phyloP scores from a whole-genome alignment of 2,888 invertebrate genomes.

The Blera fallax region DNA sequence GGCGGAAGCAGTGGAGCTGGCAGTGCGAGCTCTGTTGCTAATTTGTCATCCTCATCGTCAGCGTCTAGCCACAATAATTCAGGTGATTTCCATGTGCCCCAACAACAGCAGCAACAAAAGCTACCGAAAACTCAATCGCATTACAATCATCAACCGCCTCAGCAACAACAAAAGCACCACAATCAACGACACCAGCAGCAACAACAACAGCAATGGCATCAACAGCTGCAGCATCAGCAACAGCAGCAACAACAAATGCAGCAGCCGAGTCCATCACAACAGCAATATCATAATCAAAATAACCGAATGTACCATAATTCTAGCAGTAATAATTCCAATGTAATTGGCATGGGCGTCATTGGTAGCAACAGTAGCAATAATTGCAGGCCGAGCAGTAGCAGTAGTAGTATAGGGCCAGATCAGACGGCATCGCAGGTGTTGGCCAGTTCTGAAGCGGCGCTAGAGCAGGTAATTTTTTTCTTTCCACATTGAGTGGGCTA shows the following conservation, averaged over 20 bases:
- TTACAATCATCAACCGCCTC: constrained; percentile 73
- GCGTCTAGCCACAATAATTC: constrained; percentile 76
- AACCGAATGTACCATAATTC: constrained; percentile 69
- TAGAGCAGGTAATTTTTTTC: constrained; percentile 77
- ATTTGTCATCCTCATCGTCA: constrained; percentile 74
- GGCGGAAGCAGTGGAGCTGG: constrained; percentile 74
- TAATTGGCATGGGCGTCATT: constrained; percentile 47
- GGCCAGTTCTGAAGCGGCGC: constrained; percentile 78
- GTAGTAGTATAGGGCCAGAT: constrained; percentile 71
- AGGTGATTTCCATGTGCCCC: constrained; percentile 73
- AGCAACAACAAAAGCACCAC: constrained; percentile 68
- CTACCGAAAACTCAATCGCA: constrained; percentile 76
- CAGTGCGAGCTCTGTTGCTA: constrained; percentile 66
- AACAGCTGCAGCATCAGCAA: constrained; percentile 74
- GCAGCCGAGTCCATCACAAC: constrained; percentile 60
- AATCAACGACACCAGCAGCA: constrained; percentile 68
- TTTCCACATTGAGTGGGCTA: neutral
- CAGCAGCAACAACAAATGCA: constrained; percentile 72
- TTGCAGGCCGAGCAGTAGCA: constrained; percentile 53
- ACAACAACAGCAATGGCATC: constrained; percentile 72
- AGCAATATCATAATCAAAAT: constrained; percentile 72
- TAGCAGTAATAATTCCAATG: constrained; percentile 63
- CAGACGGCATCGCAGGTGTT: constrained; percentile 77
- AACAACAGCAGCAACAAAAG: constrained; percentile 74
- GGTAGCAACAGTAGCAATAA: constrained; percentile 58